Base-by-base conservation (phyloP, 2,797 vertebrate species). In the Epinephelus awoara region DNA sequence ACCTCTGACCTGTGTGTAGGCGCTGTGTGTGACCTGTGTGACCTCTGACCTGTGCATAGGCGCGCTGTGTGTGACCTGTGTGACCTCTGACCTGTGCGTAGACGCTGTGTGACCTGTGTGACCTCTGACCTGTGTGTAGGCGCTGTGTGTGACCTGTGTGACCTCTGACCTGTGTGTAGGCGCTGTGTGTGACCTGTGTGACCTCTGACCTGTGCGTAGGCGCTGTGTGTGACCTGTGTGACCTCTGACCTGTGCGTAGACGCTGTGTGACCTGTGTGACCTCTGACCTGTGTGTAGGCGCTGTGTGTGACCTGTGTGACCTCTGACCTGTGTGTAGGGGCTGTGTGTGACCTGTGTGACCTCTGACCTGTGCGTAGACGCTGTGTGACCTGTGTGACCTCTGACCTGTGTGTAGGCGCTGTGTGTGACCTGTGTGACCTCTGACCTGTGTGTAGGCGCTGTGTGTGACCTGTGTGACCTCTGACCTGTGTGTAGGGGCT, bases 1-100 rank as follows among this genome's bases (percentile, higher is more conserved):
- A 72, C 49, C 59, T 57, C 86, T 86, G 68, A 92, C 91, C 90
- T 92, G 98, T 58, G 98, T 97, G 11, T 99, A 99, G 0, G 98
- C 98, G 38, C 97, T 98, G n/a, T n/a, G n/a, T n/a, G n/a, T n/a
- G n/a, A n/a, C n/a, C 94, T 99, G 98, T 0, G 98, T 99, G 83
- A 99, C 97, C 89, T 99, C 86, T 86, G 68, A 92, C 91, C 90
- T 92, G 98, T 61, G 98, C 97, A 11, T 99, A 99, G 0, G n/a
- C n/a, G 98, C 98, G 38, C 97, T 98, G 94, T 99, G 98, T 0
- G 98, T 99, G 83, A 99, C 97, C 89, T 99, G 27, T 27, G 46
- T 71, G 50, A 72, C 49, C 59, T 57, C 86, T 86, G 68, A 92
- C 91, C 90, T 92, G 98, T 61, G 98, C 97, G 11, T 99, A 99